Conservation (phyloP, 2,888 invertebrate species). For the Pseudococcus jackbeardsleyi region DNA sequence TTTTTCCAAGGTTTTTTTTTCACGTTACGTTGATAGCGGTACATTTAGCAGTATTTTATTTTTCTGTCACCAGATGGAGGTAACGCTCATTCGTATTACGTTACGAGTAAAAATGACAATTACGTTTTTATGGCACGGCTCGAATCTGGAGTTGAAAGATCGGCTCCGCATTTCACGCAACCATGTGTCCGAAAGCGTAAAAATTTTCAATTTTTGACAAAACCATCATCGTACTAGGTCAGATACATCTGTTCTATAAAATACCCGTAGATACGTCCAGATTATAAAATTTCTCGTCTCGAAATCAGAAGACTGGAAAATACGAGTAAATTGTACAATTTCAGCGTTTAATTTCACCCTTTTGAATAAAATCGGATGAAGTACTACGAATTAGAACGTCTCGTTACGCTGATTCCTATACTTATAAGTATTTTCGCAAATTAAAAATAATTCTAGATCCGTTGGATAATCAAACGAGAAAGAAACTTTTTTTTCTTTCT, state of each 20-base stretch:
- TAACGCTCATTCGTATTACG: conserved; percentile 6
- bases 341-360: no score
- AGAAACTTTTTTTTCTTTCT: background rate
- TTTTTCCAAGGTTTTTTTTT: background rate
- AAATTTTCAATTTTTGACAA: no score
- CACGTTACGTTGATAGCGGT: background rate
- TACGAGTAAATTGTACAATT: no score
- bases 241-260: no score
- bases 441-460: background rate
- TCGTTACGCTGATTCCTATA: background rate
- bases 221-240: no score
- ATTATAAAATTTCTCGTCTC: no score
- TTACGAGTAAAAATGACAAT: conserved; percentile 10
- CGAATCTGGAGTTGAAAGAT: conserved; percentile 26
- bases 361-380: no score
- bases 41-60: conserved; percentile 36
- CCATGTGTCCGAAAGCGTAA: no score
- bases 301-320: no score
- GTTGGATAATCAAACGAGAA: background rate
- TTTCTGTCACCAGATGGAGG: conserved; percentile 31
- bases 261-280: no score
- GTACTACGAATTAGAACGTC: background rate
- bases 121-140: background rate
- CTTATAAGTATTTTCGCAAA: background rate
- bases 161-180: background rate